Evolutionary conservation across 2,888 invertebrate genomes (phyloP), one percentile per base, ranked within the genome.

Genomic region (Eupithecia abbreviata): DNA sequence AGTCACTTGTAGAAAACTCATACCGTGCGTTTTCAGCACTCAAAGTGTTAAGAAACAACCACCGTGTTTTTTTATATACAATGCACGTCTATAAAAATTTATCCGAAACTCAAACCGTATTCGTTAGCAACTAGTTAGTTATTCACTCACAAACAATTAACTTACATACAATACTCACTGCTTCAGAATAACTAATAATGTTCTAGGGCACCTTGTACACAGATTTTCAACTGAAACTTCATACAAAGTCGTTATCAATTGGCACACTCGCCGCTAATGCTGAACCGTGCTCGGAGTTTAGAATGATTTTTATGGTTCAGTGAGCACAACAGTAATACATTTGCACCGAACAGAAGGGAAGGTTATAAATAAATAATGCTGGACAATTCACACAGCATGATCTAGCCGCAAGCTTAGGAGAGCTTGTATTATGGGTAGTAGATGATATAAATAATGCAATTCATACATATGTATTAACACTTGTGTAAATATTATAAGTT

Each of bases 231-330:
- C n/a, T 47, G 45, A 12, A 68, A 47, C n/a, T 68, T 68, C 45
- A 68, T 68, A n/a, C 68, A 72, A 79, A 78, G 76, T 80, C 77
- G 73, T 75, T 77, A 82, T 76, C 72, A 83, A 80, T 80, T 80
- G 80, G 45, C 68, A 75, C 75, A 71, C 71, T 73, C 78, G 30
- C 76, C 75, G 67, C 72, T 72, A 73, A 77, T 65, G 72, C 58
- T 30, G 18, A 41, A 15, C 18, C 18, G 7, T 43, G 12, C 18
- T 68, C 47, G n/a, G 43, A 79, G 79, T 82, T 80, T 79, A 71
- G 65, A 77, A 81, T 80, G 80, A 82, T 84, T 84, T 83, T 80
- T 81, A 80, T 83, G 80, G 80, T 80, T 82, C 80, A 84, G 69
- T 80, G 75, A 75, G 15, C 42, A 18, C 65, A 41, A 9, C 67